Evolutionary conservation across 2,888 invertebrate genomes (phyloP).

Genomic region (Nebria salina): DNA sequence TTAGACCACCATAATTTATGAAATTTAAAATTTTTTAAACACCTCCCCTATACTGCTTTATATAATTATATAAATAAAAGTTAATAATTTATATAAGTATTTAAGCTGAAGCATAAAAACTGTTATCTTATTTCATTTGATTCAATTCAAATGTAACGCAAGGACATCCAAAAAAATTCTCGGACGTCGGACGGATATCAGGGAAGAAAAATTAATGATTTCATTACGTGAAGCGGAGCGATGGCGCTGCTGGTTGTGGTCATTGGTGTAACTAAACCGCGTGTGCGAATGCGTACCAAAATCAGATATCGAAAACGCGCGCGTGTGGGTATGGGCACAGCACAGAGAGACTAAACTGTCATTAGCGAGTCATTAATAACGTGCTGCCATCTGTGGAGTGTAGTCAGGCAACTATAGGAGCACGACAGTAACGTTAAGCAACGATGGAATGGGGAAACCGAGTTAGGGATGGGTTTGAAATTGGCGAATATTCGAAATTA

Average conservation of each 20-base stretch:
- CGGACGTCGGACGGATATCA: neutral
- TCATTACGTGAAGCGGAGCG: conserved; percentile 25
- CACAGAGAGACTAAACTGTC: conserved; percentile 44
- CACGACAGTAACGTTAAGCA: neutral
- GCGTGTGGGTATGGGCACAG: neutral
- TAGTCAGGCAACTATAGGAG: conserved; percentile 7
- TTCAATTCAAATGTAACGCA: neutral
- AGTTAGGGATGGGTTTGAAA: neutral
- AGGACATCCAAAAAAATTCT: neutral
- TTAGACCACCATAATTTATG: too few relatives aligned
- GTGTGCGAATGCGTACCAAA: conserved; percentile 42
- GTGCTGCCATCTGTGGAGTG: conserved; percentile 45
- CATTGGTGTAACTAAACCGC: conserved; percentile 12
- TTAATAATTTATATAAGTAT: neutral
- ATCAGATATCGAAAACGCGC: conserved; percentile 40
- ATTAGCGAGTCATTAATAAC: conserved; percentile 47
- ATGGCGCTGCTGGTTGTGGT: conserved; percentile 4
- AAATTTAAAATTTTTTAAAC: too few relatives aligned
- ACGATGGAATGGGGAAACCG: neutral
- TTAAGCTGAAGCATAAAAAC: neutral
- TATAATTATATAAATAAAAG: too few relatives aligned
- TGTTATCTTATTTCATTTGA: neutral
- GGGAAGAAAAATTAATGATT: conserved; percentile 34
- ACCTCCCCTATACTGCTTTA: too few relatives aligned
- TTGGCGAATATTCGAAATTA: conserved; percentile 23